These are phyloP conservation scores for Xanthia icteritia DNA, from an alignment of 2,888 invertebrate genomes.

Conservation along the genomic window DNA sequence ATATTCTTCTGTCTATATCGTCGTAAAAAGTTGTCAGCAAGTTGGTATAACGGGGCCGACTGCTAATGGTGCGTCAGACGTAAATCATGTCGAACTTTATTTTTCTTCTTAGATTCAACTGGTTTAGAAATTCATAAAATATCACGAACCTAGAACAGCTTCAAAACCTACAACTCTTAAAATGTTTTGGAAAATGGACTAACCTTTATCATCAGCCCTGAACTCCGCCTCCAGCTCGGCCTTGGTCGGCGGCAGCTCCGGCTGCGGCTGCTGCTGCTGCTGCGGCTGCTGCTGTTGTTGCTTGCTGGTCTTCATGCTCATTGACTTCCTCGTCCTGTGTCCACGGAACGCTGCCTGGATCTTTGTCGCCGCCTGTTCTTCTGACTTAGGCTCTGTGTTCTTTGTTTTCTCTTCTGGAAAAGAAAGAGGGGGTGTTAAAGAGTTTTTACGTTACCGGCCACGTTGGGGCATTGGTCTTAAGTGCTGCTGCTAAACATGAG, in stretches of 20 bases:
- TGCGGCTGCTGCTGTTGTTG: slow-evolving; percentile 74
- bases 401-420: slow-evolving; percentile 75
- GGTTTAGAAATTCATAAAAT: too few species aligned
- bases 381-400: slow-evolving; percentile 69
- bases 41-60: too few species aligned
- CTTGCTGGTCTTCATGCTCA: slow-evolving; percentile 93
- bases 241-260: slow-evolving; percentile 91
- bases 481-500: too few species aligned
- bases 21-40: too few species aligned
- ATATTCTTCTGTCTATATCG: not conserved
- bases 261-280: slow-evolving; percentile 66
- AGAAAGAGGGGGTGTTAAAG: not conserved
- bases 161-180: not conserved
- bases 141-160: not conserved
- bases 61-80: too few species aligned
- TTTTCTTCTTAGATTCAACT: too few species aligned
- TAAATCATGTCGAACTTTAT: too few species aligned
- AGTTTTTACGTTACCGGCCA: not conserved
- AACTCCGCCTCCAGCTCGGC: slow-evolving; percentile 95
- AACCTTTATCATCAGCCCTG: slow-evolving; percentile 95
- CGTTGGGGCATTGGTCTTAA: too few species aligned
- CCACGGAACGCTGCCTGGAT: slow-evolving; percentile 97
- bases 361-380: slow-evolving; percentile 94
- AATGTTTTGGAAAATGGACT: slow-evolving; percentile 55
- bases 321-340: slow-evolving; percentile 94